phyloP scores from a whole-genome alignment of 53 echinoderm and acorn worm genomes.

The Luidia sarsii region DNA sequence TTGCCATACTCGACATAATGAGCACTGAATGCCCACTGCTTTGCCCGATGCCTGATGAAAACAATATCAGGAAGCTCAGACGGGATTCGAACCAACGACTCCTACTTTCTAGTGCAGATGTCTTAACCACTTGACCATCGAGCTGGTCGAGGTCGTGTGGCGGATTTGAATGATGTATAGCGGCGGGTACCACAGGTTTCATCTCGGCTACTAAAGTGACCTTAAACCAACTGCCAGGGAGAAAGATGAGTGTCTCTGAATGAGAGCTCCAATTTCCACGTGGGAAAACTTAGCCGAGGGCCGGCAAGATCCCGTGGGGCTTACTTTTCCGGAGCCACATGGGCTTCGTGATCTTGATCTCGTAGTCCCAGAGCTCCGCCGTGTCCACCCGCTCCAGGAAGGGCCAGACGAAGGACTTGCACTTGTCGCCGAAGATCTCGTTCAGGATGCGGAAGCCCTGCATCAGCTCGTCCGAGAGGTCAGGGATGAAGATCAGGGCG shows the following conservation, averaged over 20 bases:
- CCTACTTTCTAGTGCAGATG: no score
- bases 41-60: no score
- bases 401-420: conserved; percentile 78
- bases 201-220: no score
- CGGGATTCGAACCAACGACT: no score
- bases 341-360: conserved; percentile 68
- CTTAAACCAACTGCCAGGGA: neutral
- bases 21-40: no score
- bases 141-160: no score
- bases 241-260: neutral
- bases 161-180: no score
- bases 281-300: neutral
- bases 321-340: conserved; percentile 89
- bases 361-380: conserved; percentile 68
- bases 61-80: no score
- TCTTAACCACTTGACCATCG: no score
- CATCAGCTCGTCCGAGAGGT: conserved; percentile 55
- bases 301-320: no score
- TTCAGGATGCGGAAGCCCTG: conserved; percentile 71
- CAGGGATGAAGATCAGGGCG: conserved; percentile 44
- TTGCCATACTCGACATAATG: no score
- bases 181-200: no score
- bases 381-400: conserved; percentile 76
- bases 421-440: conserved; percentile 68
- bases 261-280: neutral